A percentile compares a stretch with the other conserved stretches of the same genome.
These are phyloP conservation scores for Muscidifurax raptorellus DNA, from an alignment of 1,140 invertebrate species.

Conservation along the genomic window DNA sequence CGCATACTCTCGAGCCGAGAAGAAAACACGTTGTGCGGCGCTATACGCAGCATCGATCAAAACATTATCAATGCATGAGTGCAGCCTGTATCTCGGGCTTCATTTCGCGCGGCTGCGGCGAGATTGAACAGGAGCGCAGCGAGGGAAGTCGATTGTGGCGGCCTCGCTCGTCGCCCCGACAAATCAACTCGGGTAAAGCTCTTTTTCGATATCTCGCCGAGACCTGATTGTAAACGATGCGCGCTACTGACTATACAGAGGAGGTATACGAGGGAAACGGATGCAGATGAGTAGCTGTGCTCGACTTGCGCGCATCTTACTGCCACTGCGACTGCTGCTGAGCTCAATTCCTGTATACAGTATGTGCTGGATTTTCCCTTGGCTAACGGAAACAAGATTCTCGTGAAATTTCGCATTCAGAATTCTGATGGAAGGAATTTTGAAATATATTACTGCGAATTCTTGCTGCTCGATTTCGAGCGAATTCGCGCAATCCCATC, in stretches of 20 bases:
- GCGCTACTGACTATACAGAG: neutral
- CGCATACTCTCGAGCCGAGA: neutral
- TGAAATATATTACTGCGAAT: too few species aligned
- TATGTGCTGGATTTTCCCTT: neutral
- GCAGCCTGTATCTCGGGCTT: neutral
- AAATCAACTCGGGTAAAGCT: neutral
- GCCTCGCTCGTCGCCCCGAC: neutral
- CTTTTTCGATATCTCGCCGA: slow-evolving; percentile 37
- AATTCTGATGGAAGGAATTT: too few species aligned
- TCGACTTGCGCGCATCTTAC: neutral
- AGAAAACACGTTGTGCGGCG: neutral
- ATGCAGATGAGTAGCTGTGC: neutral
- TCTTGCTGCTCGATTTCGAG: too few species aligned
- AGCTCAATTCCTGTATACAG: neutral
- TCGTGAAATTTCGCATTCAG: too few species aligned
- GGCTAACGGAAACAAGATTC: neutral
- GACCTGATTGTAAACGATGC: slow-evolving; percentile 8
- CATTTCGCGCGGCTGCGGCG: neutral
- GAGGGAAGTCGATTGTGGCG: neutral
- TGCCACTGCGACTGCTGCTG: neutral
- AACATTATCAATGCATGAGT: slow-evolving; percentile 21
- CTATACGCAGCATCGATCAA: neutral
- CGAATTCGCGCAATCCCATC: too few species aligned
- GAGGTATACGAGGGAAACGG: too few species aligned
- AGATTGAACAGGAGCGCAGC: neutral